A percentile compares a stretch with the other conserved stretches of the same genome.
These are phyloP conservation scores for Pachycephus smyrnensis DNA, from an alignment of 2,888 invertebrate genomes.

Conservation along the genomic window DNA sequence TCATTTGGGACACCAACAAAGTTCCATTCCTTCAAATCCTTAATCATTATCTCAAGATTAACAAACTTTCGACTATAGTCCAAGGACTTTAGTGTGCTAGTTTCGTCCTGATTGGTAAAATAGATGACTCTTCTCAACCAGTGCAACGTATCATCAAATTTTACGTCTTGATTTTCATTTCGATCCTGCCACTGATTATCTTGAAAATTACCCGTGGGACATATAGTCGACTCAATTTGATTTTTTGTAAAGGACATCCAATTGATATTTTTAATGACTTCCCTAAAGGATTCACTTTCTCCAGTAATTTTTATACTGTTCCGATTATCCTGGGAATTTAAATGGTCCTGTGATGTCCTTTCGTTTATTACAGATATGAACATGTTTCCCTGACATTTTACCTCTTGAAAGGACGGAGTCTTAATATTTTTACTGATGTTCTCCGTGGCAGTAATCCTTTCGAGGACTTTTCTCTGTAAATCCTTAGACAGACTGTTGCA, in stretches of 20 bases:
- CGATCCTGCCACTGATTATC: not conserved
- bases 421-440: constrained; percentile 6
- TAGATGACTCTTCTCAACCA: not conserved
- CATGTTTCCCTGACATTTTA: not conserved
- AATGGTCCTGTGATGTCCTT: not conserved
- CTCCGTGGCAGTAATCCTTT: constrained; percentile 8
- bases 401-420: not conserved
- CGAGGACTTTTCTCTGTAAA: not conserved
- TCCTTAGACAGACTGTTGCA: not conserved
- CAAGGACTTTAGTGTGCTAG: not conserved
- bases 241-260: not conserved
- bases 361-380: not conserved
- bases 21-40: not conserved
- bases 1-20: constrained; percentile 2
- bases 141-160: not conserved
- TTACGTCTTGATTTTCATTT: not conserved
- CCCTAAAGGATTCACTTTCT: not conserved
- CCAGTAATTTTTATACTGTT: not conserved
- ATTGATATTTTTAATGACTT: not conserved
- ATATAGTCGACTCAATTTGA: not conserved
- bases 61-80: not conserved
- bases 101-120: not conserved
- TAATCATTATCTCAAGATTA: not conserved
- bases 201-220: not conserved
- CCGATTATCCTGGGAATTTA: not conserved